Evolutionary conservation across 2,888 invertebrate genomes (phyloP).

Genomic region (Cephonodes hylas): DNA sequence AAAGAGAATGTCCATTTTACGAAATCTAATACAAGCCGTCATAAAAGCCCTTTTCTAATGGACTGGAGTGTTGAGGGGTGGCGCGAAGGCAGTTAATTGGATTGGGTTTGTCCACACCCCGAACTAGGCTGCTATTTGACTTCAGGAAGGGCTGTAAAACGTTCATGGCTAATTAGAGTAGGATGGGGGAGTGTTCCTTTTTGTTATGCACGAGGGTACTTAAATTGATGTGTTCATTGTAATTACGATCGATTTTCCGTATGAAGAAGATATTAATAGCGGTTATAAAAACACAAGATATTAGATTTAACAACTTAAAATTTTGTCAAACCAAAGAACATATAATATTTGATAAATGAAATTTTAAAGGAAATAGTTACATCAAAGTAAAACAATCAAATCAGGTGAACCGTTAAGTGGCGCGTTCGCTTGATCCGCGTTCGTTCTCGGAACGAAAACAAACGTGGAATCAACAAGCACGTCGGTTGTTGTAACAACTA

Average conservation of each 20-base stretch:
- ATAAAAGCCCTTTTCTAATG: conserved; percentile 30
- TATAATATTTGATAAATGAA: not conserved
- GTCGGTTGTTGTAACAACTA: conserved; percentile 51
- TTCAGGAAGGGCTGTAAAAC: not conserved
- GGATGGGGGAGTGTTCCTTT: not conserved
- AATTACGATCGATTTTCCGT: not conserved
- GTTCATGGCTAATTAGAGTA: conserved; percentile 1
- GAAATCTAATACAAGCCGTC: conserved; percentile 27
- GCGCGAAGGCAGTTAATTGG: conserved; percentile 42
- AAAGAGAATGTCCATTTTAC: conserved; percentile 20
- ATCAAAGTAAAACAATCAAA: conserved; percentile 11
- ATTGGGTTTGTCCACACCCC: conserved; percentile 40
- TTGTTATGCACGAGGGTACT: not conserved
- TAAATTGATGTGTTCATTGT: not conserved
- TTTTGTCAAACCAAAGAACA: too few relatives aligned
- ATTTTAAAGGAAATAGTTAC: not conserved
- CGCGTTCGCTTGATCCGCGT: conserved; percentile 33
- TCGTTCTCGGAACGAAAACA: conserved; percentile 46
- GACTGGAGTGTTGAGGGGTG: conserved; percentile 33
- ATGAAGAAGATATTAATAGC: too few relatives aligned
- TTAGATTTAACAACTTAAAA: not conserved
- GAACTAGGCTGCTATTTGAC: conserved; percentile 4
- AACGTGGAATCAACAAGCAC: conserved; percentile 50
- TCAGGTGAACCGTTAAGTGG: conserved; percentile 1
- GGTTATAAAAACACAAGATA: too few relatives aligned